These are phyloP conservation scores for Pterostichus madidus DNA, from an alignment of 2,888 invertebrate genomes.

Conservation along the genomic window DNA sequence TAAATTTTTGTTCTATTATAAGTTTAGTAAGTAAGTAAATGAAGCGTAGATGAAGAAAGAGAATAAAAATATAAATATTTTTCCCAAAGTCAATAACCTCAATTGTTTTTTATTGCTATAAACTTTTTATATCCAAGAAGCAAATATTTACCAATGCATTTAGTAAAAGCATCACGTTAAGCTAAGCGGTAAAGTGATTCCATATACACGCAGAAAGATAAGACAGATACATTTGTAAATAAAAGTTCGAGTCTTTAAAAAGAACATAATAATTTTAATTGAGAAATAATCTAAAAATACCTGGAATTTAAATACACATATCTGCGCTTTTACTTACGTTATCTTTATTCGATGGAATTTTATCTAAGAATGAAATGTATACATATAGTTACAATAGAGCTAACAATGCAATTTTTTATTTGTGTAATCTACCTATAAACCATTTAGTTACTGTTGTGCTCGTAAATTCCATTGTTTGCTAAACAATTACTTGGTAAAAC, in stretches of 20 bases:
- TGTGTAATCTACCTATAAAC: constrained; percentile 46
- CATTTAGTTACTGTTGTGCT: constrained; percentile 42
- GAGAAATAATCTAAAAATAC: constrained; percentile 47
- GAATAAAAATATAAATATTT: neutral
- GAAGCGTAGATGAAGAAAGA: neutral
- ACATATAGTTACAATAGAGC: constrained; percentile 32
- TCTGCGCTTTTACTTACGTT: constrained; percentile 41
- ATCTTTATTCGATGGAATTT: constrained; percentile 43
- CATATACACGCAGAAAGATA: constrained; percentile 23
- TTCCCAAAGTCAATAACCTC: constrained; percentile 22
- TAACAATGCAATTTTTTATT: constrained; percentile 47
- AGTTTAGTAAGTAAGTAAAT: neutral
- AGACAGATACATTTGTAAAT: constrained; percentile 29
- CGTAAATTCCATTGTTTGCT: constrained; percentile 47
- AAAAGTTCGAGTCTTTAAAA: constrained; percentile 6
- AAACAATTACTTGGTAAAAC: constrained; percentile 43
- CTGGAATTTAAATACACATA: constrained; percentile 35
- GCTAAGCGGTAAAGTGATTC: constrained; percentile 6
- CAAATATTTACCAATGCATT: constrained; percentile 45
- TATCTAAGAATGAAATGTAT: constrained; percentile 39
- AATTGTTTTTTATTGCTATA: constrained; percentile 46
- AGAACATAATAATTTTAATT: constrained; percentile 38
- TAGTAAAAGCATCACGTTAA: constrained; percentile 1
- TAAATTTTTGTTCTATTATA: no score
- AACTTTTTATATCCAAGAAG: constrained; percentile 18